Evolutionary conservation across 2,797 vertebrate species (phyloP).

Genomic region (Parambassis ranga): DNA sequence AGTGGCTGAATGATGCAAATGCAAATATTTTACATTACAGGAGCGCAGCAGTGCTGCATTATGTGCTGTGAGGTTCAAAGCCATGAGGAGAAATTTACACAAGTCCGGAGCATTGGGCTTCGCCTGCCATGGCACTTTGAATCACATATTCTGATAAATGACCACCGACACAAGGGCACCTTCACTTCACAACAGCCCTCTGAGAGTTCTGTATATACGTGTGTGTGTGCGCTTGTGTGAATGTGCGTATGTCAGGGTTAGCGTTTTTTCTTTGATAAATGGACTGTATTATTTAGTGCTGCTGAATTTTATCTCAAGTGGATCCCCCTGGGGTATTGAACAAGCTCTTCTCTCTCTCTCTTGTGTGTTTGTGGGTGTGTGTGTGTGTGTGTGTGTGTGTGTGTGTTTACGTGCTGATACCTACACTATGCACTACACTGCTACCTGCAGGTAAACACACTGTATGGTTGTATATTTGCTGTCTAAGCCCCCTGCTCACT

Average conservation of each 20-base stretch:
- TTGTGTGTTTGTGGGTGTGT: neutral
- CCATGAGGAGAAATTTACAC: slow-evolving; percentile 33
- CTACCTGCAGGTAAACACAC: slow-evolving; percentile 24
- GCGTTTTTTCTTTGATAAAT: slow-evolving; percentile 64
- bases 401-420: neutral
- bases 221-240: slow-evolving; percentile 30
- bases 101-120: slow-evolving; percentile 17
- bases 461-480: neutral
- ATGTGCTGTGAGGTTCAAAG: slow-evolving; percentile 37
- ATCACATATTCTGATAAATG: slow-evolving; percentile 63
- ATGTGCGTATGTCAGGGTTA: slow-evolving; percentile 37
- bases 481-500: slow-evolving; percentile 21
- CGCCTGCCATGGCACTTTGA: slow-evolving; percentile 46
- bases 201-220: slow-evolving; percentile 14
- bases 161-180: slow-evolving; percentile 69
- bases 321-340: slow-evolving; percentile 50
- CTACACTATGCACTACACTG: neutral
- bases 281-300: slow-evolving; percentile 60
- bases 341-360: slow-evolving; percentile 23
- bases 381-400: neutral
- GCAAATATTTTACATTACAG: slow-evolving; percentile 27
- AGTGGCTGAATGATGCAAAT: slow-evolving; percentile 34
- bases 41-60: slow-evolving; percentile 8
- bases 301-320: slow-evolving; percentile 72
- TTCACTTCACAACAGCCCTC: slow-evolving; percentile 45